Evolutionary conservation across 2,888 invertebrate genomes (phyloP), one percentile per base, ranked within the genome.

Genomic region (Tholera decimalis): DNA sequence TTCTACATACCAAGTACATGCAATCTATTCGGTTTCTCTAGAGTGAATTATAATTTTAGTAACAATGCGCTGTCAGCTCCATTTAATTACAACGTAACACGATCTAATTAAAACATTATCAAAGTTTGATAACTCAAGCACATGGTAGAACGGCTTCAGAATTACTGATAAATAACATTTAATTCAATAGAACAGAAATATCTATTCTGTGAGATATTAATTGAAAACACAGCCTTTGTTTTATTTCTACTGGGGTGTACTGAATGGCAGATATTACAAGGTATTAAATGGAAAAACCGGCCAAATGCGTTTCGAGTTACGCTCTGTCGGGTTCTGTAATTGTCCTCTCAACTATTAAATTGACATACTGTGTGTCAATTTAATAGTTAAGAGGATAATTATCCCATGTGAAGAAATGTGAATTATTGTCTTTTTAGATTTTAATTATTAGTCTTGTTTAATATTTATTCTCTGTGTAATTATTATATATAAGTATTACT

Each of bases 81-180:
- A 63, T 62, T 63, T 50, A 64, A 72, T 72, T 69, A 76, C 8
- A 35, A 51, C 51, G 28, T 53, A 49, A 51, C 39, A 39, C 24
- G 51, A 74, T 68, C 20, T 54, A 64, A 69, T 75, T 44, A 65
- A 51, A 66, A 18, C 44, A 69, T 69, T 61, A 70, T 50, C 39
- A n/a, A 66, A 71, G 60, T 68, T 39, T 22, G 35, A 28, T 53
- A 43, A 50, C 26, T 71, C 18, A 44, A 33, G 46, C 43, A 37
- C 24, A 50, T 35, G 33, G 5, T 26, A 6, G 1, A 18, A 15
- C 35, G 4, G 33, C 8, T 30, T 24, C 49, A 72, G 20, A 33
- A 39, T 33, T 11, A 37, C 22, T 33, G 20, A 44, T 51, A 55
- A 50, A 41, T 51, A 50, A 26, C 1, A 11, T 46, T 22, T 9